These are phyloP conservation scores for Podotricha telesiphe DNA, from an alignment of 2,888 invertebrate species.

Conservation along the genomic window DNA sequence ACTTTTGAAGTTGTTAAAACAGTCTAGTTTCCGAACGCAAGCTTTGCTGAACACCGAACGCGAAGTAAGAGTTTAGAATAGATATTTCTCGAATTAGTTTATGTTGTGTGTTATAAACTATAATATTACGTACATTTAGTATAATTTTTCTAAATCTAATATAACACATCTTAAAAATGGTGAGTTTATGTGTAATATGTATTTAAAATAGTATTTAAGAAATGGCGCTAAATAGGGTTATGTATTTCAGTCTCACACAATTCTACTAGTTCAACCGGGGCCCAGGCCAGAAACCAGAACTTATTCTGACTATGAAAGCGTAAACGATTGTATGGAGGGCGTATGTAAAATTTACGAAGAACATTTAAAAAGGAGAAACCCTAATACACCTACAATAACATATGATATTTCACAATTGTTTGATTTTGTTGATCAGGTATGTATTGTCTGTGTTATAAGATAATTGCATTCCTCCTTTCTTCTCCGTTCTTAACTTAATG, in stretches of 20 bases:
- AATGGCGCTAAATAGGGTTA: slow-evolving; percentile 69
- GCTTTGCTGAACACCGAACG: slow-evolving; percentile 23
- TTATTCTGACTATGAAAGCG: slow-evolving; percentile 98
- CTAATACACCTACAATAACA: slow-evolving; percentile 97
- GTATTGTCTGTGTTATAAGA: slow-evolving; percentile 27
- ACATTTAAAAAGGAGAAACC: slow-evolving; percentile 97
- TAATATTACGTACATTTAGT: slow-evolving; percentile 1
- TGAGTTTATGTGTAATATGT: slow-evolving; percentile 52
- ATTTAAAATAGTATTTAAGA: slow-evolving; percentile 52
- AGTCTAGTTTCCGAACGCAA: slow-evolving; percentile 24
- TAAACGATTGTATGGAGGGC: slow-evolving; percentile 99
- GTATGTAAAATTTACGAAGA: slow-evolving; percentile 99
- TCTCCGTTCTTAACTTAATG: too few relatives aligned
- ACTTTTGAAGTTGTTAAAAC: not conserved
- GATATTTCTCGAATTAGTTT: slow-evolving; percentile 40
- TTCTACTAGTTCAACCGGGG: slow-evolving; percentile 97
- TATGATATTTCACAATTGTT: slow-evolving; percentile 99
- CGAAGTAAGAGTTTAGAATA: slow-evolving; percentile 18
- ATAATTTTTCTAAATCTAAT: slow-evolving; percentile 6
- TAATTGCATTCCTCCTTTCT: too few relatives aligned
- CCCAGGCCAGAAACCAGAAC: slow-evolving; percentile 97
- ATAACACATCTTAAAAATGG: slow-evolving; percentile 53
- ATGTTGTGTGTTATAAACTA: slow-evolving; percentile 5
- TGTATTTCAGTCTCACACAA: slow-evolving; percentile 93
- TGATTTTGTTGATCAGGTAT: slow-evolving; percentile 97